Evolutionary conservation across 2,888 invertebrate genomes (phyloP).

Genomic region (Halictus ligatus): DNA sequence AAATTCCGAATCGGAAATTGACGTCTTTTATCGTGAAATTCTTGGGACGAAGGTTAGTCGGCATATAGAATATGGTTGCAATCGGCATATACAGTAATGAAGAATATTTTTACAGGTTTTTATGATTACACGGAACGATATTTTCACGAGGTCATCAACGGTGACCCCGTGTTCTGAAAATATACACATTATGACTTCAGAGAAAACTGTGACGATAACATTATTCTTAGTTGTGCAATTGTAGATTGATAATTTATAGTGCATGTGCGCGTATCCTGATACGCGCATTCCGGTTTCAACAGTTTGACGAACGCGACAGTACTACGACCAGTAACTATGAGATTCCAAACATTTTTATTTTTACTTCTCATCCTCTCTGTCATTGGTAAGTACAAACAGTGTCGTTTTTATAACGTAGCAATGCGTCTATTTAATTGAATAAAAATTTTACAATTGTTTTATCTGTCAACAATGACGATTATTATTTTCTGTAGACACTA

Average conservation of each 20-base stretch:
- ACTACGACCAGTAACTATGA: constrained; percentile 12
- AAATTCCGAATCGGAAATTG: constrained; percentile 94
- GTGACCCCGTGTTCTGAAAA: constrained; percentile 31
- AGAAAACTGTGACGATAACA: constrained; percentile 31
- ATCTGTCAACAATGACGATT: background rate
- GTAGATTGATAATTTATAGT: constrained; percentile 23
- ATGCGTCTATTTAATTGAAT: background rate
- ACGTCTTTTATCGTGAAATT: constrained; percentile 96
- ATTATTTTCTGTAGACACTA: constrained; percentile 16
- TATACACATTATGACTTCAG: background rate
- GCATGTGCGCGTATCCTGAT: background rate
- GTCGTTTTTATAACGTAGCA: background rate
- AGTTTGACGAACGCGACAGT: background rate
- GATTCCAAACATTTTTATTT: constrained; percentile 16
- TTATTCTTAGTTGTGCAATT: constrained; percentile 20
- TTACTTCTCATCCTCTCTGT: constrained; percentile 10
- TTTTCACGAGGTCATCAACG: constrained; percentile 39
- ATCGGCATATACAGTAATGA: background rate
- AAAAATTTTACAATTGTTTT: background rate
- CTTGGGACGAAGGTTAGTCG: constrained; percentile 95
- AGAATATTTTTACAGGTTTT: constrained; percentile 85
- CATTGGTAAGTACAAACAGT: constrained; percentile 37
- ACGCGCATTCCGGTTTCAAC: background rate
- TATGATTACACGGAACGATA: constrained; percentile 12
- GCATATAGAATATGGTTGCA: background rate